phyloP scores from a whole-genome alignment of 1,140 invertebrate genomes.

The Asobara japonica region DNA sequence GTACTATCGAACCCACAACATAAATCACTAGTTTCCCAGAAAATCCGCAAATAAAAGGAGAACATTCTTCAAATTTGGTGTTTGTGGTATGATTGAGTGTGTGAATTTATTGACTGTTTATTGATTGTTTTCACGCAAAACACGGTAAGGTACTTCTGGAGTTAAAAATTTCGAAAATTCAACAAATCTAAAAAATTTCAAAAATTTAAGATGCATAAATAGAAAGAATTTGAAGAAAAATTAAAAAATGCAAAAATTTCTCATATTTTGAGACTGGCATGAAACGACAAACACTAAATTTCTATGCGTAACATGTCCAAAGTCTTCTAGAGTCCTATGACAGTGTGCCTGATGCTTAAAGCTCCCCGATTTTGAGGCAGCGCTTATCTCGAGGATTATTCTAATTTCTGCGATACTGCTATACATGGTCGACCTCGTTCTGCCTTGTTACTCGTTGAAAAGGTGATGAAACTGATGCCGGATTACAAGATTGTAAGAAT shows the following conservation, averaged over 20 bases:
- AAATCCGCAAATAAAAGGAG: background rate
- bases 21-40: background rate
- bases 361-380: background rate
- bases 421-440: background rate
- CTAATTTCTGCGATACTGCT: background rate
- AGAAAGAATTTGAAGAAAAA: too few relatives aligned
- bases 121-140: too few relatives aligned
- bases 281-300: background rate
- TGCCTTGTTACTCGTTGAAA: background rate
- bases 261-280: too few relatives aligned
- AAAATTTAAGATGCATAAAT: too few relatives aligned
- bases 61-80: too few relatives aligned
- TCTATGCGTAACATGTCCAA: background rate
- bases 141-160: too few relatives aligned
- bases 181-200: too few relatives aligned
- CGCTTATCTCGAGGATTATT: conserved; percentile 21
- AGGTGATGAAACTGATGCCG: background rate
- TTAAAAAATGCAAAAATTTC: too few relatives aligned
- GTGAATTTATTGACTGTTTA: too few relatives aligned
- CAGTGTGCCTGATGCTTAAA: background rate
- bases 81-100: too few relatives aligned
- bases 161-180: too few relatives aligned
- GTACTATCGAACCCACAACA: background rate
- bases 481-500: background rate
- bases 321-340: background rate